Evolutionary conservation across 2,797 vertebrate species (phyloP), one percentile per base, ranked within the genome.

Genomic region (Geotrypetes seraphini): DNA sequence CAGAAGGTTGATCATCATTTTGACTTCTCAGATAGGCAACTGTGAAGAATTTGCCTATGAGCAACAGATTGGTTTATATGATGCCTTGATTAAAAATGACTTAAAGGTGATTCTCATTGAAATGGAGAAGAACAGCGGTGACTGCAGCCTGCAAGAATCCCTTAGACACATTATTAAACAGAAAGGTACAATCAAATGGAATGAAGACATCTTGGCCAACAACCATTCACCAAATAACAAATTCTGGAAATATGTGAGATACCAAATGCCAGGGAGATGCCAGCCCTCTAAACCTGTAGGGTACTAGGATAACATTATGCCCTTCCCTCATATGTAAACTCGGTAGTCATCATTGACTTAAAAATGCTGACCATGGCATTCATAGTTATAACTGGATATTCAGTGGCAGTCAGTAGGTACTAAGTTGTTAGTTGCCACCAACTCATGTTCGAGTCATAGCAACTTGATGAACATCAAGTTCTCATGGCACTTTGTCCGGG

Each of bases 191-290:
- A 26, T 94, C 22, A 83, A 53, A 53, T 90, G 85, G 88, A 65
- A 53, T 40, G 48, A 56, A 5, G 34, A 60, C 1, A 31, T 47
- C 1, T 21, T 16, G 1, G 37, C 41, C 16, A 19, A 40, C 10
- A 51, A 57, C 5, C 14, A 8, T 24, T 53, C 49, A 0, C 23
- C 50, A 7, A 79, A 37, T 13, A 85, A 79, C 0, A 67, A 17
- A 39, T 90, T 91, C 63, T 91, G 87, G 89, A 92, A 90, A 35
- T 79, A 63, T 2, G 70, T 92, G 24, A 69, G 84, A 28, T 91
- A 87, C 47, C 71, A 73, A 7, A 91, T 92, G 89, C 87, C 86
- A 0, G 10, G 9, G 16, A 31, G 28, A 9, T 10, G 1, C 19
- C 59, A 14, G 7, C 5, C 26, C 7, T 28, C 32, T 0, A 8